Evolutionary conservation across 2,888 invertebrate genomes (phyloP).

Genomic region (Thymelicus lineola): DNA sequence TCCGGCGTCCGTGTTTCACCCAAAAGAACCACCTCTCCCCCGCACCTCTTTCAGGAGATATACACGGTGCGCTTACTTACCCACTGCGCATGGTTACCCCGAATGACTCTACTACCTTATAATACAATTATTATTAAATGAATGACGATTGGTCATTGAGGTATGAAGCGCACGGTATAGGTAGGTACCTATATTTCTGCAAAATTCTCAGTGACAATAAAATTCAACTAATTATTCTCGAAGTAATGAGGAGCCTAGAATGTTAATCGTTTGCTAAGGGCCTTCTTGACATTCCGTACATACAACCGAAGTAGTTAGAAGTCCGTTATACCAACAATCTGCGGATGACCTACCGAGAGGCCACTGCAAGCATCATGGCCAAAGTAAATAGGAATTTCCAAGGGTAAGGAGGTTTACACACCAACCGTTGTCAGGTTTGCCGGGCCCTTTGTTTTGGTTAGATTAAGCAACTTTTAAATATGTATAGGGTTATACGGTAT

Average conservation of each 20-base stretch:
- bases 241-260: neutral
- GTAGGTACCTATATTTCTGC: too few species aligned
- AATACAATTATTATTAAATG: too few species aligned
- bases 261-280: conserved; percentile 32
- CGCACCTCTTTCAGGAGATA: too few species aligned
- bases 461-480: neutral
- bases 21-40: too few species aligned
- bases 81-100: too few species aligned
- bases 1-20: too few species aligned
- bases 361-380: conserved; percentile 35
- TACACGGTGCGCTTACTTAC: too few species aligned
- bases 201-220: too few species aligned
- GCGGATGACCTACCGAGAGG: conserved; percentile 43
- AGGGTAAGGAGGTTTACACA: neutral
- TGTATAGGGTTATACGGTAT: too few species aligned
- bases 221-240: neutral
- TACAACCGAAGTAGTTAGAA: conserved; percentile 46
- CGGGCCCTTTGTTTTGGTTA: neutral
- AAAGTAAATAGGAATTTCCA: conserved; percentile 31
- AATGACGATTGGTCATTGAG: too few species aligned
- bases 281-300: conserved; percentile 51
- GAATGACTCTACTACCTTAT: too few species aligned
- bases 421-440: neutral
- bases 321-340: conserved; percentile 48
- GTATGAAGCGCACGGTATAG: too few species aligned